Base-by-base conservation (phyloP, 1,140 invertebrate genomes). In the Epicauta chinensis region DNA sequence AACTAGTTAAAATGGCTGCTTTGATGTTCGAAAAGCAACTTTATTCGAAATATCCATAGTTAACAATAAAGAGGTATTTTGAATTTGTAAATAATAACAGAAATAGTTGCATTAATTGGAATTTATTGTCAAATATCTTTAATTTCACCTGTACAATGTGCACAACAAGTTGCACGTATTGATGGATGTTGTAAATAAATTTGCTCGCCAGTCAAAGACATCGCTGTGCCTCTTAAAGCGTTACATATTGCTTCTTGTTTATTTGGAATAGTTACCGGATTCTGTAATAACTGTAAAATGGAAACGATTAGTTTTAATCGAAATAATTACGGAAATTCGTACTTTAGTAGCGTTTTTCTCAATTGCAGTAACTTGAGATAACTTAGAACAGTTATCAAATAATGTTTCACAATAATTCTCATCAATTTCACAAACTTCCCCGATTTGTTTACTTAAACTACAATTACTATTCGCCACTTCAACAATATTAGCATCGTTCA, bases 141-240 rank as follows among this genome's bases (percentile, higher is more conserved):
- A 6, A 71, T 60, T 54, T 71, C 67, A 12, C 72, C 72, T 59
- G 62, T 71, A 58, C 72, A 73, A 55, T 73, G 71, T 12, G 64
- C 50, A 62, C 72, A 73, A 60, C 71, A 73, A 16, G 58, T 56
- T 15, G 63, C 56, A 48, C 65, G 65, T 6, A 51, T 42, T 7
- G 59, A 56, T 10, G 62, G 60, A 62, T 64, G 58, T 53, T 67
- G 61, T 12, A 63, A 45, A 52, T 58, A 69, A 14, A 63, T 61
- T 44, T 65, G 67, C 13, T 64, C 62, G 1, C 54, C 54, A 12
- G 63, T 60, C 11, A 71, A 51, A 16, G 63, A 66, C 41, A 70
- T 52, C 6, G 72, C 72, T 6, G 67, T 70, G 9, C 70, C 72
- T 40, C 73, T 59, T 2, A 73, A 59, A 15, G 70, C 72, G 56